phyloP scores from a whole-genome alignment of 1,140 invertebrate species.

The Thalassaphorura encarpata region DNA sequence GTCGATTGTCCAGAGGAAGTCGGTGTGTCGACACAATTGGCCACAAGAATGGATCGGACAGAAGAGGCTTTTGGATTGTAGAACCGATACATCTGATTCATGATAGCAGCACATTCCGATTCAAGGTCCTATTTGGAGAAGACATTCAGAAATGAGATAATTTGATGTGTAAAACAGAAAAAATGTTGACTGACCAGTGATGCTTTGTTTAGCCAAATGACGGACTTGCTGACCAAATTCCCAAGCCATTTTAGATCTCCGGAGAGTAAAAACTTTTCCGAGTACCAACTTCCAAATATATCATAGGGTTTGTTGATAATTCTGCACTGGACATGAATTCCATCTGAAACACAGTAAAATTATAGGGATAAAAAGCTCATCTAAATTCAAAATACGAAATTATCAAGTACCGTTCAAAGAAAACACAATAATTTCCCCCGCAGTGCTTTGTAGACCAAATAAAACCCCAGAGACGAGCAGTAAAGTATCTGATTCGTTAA shows the following conservation, averaged over 20 bases:
- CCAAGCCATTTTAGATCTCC: constrained; percentile 70
- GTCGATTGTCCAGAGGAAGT: neutral
- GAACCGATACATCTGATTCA: constrained; percentile 65
- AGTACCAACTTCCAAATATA: constrained; percentile 82
- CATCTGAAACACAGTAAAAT: constrained; percentile 39
- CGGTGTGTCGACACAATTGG: constrained; percentile 48
- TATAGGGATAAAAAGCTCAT: constrained; percentile 1
- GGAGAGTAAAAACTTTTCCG: constrained; percentile 67
- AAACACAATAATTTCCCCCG: constrained; percentile 81
- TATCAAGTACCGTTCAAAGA: constrained; percentile 51
- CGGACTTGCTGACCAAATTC: constrained; percentile 64
- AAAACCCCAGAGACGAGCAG: constrained; percentile 77
- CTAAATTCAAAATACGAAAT: constrained; percentile 7
- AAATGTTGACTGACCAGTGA: constrained; percentile 44
- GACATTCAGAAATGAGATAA: neutral
- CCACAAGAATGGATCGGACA: constrained; percentile 62
- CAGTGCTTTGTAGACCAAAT: constrained; percentile 64
- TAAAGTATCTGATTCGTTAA: constrained; percentile 71
- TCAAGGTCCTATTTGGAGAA: constrained; percentile 45
- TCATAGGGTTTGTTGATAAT: constrained; percentile 71
- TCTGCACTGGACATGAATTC: constrained; percentile 64
- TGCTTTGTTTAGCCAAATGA: constrained; percentile 75
- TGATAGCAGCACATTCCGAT: constrained; percentile 69
- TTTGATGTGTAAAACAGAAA: neutral
- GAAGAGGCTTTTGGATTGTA: constrained; percentile 75